Percentiles rank a stretch among this genome's conserved stretches.
phyloP scores from a whole-genome alignment of 2,113 vertebrate genomes.

The Philantomba maxwellii region DNA sequence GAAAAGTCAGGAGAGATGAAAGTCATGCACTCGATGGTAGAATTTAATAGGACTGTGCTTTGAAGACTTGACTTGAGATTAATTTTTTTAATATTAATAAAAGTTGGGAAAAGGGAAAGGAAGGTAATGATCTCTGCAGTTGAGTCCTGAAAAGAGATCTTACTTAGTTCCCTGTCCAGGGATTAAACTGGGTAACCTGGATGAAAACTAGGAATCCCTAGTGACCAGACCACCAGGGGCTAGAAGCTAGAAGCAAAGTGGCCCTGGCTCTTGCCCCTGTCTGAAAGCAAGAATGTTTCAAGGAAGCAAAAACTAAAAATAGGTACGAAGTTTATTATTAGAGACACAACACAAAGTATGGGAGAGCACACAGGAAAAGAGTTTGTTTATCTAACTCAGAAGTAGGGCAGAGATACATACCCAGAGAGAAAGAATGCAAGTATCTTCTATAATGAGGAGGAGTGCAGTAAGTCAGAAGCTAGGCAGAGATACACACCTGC shows the following conservation, averaged over 20 bases:
- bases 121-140: background rate
- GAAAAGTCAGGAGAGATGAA: background rate
- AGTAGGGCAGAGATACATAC: background rate
- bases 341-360: background rate
- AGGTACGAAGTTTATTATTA: accelerated
- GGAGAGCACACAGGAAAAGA: background rate
- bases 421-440: background rate
- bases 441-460: background rate
- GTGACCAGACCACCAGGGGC: background rate
- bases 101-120: background rate
- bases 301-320: background rate
- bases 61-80: background rate
- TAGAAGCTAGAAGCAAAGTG: background rate
- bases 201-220: background rate
- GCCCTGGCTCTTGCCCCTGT: background rate
- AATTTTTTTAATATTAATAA: background rate
- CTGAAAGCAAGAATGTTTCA: background rate
- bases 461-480: background rate
- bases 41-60: background rate
- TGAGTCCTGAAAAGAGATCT: background rate
- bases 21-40: background rate
- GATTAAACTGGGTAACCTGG: background rate
- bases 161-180: background rate
- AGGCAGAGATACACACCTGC: background rate
- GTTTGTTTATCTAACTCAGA: background rate